A percentile compares a stretch with the other conserved stretches of the same genome.
These are phyloP conservation scores for Intellagama lesueurii DNA, from an alignment of 2,797 vertebrate genomes.

Conservation along the genomic window DNA sequence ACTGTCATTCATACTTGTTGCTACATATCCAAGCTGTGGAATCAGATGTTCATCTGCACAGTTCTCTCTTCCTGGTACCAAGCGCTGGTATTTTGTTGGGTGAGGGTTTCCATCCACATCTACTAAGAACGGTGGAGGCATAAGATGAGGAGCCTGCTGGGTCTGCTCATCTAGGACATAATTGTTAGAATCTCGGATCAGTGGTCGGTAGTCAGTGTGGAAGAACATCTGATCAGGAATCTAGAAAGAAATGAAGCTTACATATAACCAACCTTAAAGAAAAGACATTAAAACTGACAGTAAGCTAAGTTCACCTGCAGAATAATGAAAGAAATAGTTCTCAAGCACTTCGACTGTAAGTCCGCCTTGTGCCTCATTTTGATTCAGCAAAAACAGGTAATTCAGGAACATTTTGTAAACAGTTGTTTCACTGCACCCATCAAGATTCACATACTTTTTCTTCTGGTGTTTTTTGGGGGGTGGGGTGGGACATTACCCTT, in stretches of 20 bases:
- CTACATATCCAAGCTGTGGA: slow-evolving; percentile 96
- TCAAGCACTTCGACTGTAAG: background rate
- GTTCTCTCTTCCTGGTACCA: slow-evolving; percentile 96
- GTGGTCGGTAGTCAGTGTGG: slow-evolving; percentile 96
- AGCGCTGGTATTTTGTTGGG: slow-evolving; percentile 91
- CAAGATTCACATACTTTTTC: too few species aligned
- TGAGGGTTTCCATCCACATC: slow-evolving; percentile 98
- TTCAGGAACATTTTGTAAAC: background rate
- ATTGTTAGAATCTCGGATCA: slow-evolving; percentile 93
- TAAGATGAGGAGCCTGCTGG: slow-evolving; percentile 97
- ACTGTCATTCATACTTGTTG: slow-evolving; percentile 87
- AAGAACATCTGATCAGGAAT: slow-evolving; percentile 99
- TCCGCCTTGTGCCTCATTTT: background rate
- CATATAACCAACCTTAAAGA: slow-evolving; percentile 21
- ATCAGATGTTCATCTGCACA: slow-evolving; percentile 93
- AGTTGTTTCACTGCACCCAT: too few species aligned
- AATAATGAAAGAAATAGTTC: background rate
- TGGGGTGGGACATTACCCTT: too few species aligned
- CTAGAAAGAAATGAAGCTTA: slow-evolving; percentile 73
- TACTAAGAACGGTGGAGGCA: slow-evolving; percentile 98
- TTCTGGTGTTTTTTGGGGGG: too few species aligned
- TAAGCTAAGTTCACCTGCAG: background rate
- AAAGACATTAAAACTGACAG: background rate
- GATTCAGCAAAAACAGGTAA: background rate
- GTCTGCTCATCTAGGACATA: slow-evolving; percentile 98